Conservation (phyloP, 2,888 invertebrate species). For the Torymus tubicola region DNA sequence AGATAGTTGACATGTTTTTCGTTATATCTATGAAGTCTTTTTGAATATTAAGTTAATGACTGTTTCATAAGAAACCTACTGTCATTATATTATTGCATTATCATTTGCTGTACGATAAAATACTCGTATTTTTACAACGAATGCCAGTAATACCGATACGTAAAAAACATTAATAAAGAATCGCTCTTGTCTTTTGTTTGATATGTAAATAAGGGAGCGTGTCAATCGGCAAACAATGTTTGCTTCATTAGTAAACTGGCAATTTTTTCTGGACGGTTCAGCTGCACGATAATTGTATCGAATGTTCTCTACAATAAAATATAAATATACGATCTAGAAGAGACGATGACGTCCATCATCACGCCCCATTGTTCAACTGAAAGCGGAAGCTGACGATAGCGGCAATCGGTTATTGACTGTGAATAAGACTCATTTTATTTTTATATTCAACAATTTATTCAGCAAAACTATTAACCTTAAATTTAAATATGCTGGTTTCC, state of each 20-base stretch:
- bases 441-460: neutral
- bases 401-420: constrained; percentile 70
- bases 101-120: neutral
- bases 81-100: no score
- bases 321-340: constrained; percentile 38
- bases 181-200: neutral
- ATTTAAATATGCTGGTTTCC: neutral
- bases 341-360: constrained; percentile 32
- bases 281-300: constrained; percentile 26
- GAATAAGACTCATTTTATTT: constrained; percentile 29
- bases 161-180: neutral
- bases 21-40: no score
- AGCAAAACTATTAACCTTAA: neutral
- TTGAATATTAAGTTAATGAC: no score
- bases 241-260: constrained; percentile 38
- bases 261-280: constrained; percentile 26
- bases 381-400: constrained; percentile 63
- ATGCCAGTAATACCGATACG: neutral
- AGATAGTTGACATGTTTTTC: no score
- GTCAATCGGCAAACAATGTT: constrained; percentile 47
- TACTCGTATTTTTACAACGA: no score
- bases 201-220: constrained; percentile 25
- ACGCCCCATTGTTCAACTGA: constrained; percentile 43
- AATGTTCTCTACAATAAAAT: constrained; percentile 11
- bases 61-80: no score